Evolutionary conservation across 2,888 invertebrate genomes (phyloP).

Genomic region (Epinotia nisella): DNA sequence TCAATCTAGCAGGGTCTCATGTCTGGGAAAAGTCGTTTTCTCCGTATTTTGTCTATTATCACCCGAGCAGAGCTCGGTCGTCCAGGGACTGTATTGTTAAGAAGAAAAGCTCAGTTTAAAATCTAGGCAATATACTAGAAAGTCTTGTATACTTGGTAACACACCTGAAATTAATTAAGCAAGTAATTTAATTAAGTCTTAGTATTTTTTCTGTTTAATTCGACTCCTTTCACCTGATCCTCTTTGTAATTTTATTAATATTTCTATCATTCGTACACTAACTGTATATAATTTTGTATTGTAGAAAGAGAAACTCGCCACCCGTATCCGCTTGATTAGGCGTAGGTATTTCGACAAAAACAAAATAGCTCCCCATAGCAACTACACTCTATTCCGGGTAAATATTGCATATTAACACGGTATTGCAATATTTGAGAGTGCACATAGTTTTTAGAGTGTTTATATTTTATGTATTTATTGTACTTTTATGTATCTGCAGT

Average conservation of each 20-base stretch:
- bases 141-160: background rate
- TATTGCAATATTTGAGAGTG: slow-evolving; percentile 48
- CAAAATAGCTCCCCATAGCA: slow-evolving; percentile 71
- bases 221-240: slow-evolving; percentile 19
- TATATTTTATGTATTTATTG: slow-evolving; percentile 39
- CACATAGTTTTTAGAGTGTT: slow-evolving; percentile 42
- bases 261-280: slow-evolving; percentile 45
- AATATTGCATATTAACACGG: slow-evolving; percentile 64
- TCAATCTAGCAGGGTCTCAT: no score
- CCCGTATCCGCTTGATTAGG: slow-evolving; percentile 81
- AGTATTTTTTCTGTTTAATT: no score
- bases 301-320: slow-evolving; percentile 79
- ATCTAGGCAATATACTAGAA: no score
- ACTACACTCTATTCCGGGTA: slow-evolving; percentile 74
- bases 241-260: slow-evolving; percentile 41
- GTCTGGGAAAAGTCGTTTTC: no score
- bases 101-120: no score
- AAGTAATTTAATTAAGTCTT: background rate
- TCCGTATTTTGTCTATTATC: no score
- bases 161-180: background rate
- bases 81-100: no score
- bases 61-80: no score
- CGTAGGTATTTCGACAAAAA: slow-evolving; percentile 83
- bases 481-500: slow-evolving; percentile 34
- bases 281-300: slow-evolving; percentile 65